Conservation (phyloP, 2,888 invertebrate species). For the Phyllotreta cruciferae region DNA sequence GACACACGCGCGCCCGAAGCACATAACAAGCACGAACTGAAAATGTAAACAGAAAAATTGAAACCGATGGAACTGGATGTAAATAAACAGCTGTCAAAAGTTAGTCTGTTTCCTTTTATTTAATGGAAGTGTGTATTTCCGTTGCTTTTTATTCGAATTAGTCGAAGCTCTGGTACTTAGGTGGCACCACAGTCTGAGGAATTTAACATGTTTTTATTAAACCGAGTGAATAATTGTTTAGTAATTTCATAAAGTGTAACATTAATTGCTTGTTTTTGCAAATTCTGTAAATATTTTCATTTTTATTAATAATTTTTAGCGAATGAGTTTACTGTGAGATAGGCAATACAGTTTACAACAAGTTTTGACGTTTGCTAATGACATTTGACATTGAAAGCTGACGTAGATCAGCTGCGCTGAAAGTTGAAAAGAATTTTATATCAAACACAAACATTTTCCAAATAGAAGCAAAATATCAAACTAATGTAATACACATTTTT, state of each 20-base stretch:
- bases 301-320: neutral
- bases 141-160: conserved; percentile 3
- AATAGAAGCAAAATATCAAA: too few species aligned
- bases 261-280: neutral
- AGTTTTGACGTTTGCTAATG: neutral
- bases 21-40: conserved; percentile 18
- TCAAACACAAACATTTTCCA: too few species aligned
- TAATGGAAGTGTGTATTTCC: neutral
- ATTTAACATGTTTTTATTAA: too few species aligned
- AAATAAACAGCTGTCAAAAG: conserved; percentile 18
- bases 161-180: neutral
- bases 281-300: too few species aligned
- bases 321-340: neutral
- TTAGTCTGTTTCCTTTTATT: conserved; percentile 12
- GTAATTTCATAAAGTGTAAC: neutral
- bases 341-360: neutral
- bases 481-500: too few species aligned
- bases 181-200: neutral
- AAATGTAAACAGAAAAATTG: conserved; percentile 29
- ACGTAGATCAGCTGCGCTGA: too few species aligned
- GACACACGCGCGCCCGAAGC: conserved; percentile 19
- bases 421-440: too few species aligned
- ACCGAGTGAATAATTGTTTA: too few species aligned
- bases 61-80: conserved; percentile 12
- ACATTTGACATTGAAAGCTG: neutral